A percentile compares a stretch with the other conserved stretches of the same genome.
Evolutionary conservation across 1,140 invertebrate genomes (phyloP).

Genomic region (Anoplophora glabripennis): DNA sequence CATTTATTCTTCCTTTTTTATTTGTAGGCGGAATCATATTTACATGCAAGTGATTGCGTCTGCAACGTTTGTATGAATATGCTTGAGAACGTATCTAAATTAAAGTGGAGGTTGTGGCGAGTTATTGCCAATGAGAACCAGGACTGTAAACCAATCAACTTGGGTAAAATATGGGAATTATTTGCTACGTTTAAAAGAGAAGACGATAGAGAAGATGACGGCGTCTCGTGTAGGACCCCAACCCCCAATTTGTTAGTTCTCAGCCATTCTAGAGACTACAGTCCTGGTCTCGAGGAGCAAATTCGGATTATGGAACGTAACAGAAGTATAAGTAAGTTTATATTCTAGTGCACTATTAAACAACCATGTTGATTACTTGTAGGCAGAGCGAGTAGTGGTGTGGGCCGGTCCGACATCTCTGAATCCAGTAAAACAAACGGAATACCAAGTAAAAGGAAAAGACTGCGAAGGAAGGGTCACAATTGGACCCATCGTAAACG

Average conservation of each 20-base stretch:
- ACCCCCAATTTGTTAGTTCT: not conserved
- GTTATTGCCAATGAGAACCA: not conserved
- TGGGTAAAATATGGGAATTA: constrained; percentile 4
- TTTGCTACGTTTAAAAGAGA: constrained; percentile 6
- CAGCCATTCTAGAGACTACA: not conserved
- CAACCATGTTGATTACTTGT: not conserved
- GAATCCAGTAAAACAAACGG: not conserved
- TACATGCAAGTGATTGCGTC: not conserved
- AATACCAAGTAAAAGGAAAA: not conserved
- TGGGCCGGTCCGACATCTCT: not conserved
- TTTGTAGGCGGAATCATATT: too few relatives aligned
- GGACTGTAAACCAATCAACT: not conserved
- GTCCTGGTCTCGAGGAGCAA: not conserved
- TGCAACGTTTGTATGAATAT: constrained; percentile 8
- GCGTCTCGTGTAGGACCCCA: not conserved
- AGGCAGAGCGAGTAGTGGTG: not conserved
- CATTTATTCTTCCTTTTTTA: too few relatives aligned
- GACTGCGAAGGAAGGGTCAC: not conserved
- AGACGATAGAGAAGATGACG: not conserved
- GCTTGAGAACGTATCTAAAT: not conserved
- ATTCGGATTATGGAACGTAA: not conserved
- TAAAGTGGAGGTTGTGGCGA: not conserved
- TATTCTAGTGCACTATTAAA: not conserved
- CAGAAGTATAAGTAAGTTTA: constrained; percentile 9
- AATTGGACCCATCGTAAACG: not conserved